phyloP scores from a whole-genome alignment of 1,140 invertebrate species.

The Drosophila sproati region DNA sequence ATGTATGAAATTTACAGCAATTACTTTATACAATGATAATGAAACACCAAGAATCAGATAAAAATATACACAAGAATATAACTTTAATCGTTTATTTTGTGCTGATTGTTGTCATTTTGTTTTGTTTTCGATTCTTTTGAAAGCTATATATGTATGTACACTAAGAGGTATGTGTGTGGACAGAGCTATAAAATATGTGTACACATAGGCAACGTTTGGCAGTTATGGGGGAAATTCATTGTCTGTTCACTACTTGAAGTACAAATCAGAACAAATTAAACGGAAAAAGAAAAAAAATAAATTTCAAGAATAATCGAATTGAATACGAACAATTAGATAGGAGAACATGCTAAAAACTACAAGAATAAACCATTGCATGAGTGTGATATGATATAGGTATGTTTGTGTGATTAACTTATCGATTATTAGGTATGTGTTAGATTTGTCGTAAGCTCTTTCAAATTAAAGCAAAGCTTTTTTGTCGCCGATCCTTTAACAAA shows the following conservation, averaged over 20 bases:
- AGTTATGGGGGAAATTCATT: constrained; percentile 80
- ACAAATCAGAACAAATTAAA: constrained; percentile 24
- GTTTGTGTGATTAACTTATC: constrained; percentile 20
- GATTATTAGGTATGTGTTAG: constrained; percentile 7
- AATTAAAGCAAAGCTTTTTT: constrained; percentile 67
- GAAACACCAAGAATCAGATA: constrained; percentile 25
- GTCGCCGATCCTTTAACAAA: constrained; percentile 17
- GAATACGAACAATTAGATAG: constrained; percentile 1
- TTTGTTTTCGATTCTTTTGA: constrained; percentile 17
- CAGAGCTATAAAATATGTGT: constrained; percentile 32
- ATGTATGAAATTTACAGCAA: constrained; percentile 75
- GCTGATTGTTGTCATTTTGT: constrained; percentile 6
- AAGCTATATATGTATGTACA: constrained; percentile 31
- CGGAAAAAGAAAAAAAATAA: not conserved
- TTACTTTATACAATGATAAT: constrained; percentile 69
- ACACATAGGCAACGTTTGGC: constrained; percentile 53
- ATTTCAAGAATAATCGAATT: not conserved
- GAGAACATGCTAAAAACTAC: constrained; percentile 26
- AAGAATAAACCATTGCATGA: not conserved
- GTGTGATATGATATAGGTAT: not conserved
- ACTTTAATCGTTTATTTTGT: constrained; percentile 5
- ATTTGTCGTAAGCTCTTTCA: constrained; percentile 57
- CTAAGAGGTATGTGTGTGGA: constrained; percentile 31
- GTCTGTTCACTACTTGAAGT: constrained; percentile 53
- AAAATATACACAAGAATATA: constrained; percentile 17